A percentile compares a stretch with the other conserved stretches of the same genome.
Conservation (phyloP, 2,113 vertebrate genomes). For the Holacanthus passer region DNA sequence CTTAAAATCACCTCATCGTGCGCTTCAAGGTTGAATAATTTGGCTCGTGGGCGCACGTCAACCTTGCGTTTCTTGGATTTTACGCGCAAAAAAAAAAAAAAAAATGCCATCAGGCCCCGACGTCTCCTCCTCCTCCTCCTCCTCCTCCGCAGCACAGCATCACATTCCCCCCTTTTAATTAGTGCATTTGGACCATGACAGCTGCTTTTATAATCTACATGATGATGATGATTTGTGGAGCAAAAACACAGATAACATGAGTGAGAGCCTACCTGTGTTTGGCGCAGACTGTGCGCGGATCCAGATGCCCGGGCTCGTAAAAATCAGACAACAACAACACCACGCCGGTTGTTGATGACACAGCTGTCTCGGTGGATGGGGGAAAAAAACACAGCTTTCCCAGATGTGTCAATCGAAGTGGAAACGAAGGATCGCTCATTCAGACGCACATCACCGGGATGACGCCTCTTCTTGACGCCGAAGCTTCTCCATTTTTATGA, state of each 20-base stretch:
- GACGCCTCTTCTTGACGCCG: constrained; percentile 79
- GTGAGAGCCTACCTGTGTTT: constrained; percentile 65
- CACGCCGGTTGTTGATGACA: constrained; percentile 86
- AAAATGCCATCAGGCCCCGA: constrained; percentile 47
- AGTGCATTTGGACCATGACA: constrained; percentile 57
- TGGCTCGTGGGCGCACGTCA: constrained; percentile 58
- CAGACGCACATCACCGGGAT: constrained; percentile 66
- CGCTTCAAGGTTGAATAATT: constrained; percentile 70
- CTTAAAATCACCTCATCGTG: no score
- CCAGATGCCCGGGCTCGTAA: constrained; percentile 75
- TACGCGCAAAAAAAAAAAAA: constrained; percentile 47
- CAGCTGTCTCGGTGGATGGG: constrained; percentile 77
- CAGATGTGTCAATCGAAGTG: constrained; percentile 77
- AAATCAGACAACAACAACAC: constrained; percentile 86
- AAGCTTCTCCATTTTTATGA: constrained; percentile 77
- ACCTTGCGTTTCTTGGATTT: constrained; percentile 20
- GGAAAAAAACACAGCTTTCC: constrained; percentile 59
- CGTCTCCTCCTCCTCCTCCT: no score
- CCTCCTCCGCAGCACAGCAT: constrained; percentile 55
- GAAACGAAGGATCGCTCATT: constrained; percentile 63
- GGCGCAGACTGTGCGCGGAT: constrained; percentile 75
- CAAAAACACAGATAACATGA: no score
- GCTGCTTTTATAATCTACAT: constrained; percentile 37
- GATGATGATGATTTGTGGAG: constrained; percentile 40
- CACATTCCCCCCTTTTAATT: constrained; percentile 42